These are phyloP conservation scores for Ceriagrion tenellum DNA, from an alignment of 2,888 invertebrate species.

Conservation along the genomic window DNA sequence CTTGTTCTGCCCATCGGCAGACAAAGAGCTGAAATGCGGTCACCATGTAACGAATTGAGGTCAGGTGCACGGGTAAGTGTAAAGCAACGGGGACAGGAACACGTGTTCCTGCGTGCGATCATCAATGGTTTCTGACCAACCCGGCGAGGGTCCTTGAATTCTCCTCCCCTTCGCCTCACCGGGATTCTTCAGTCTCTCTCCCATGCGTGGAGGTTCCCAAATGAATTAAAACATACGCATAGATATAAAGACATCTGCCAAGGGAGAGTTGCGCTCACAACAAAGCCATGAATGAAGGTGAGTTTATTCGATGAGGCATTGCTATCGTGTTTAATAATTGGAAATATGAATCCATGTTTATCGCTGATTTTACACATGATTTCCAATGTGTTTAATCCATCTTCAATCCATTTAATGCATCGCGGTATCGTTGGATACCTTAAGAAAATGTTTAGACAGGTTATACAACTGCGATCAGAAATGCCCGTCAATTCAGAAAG, in stretches of 20 bases:
- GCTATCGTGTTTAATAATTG: no score
- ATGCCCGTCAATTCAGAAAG: no score
- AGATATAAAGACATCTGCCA: not conserved
- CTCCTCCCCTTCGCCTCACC: not conserved
- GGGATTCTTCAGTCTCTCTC: not conserved
- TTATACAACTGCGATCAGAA: no score
- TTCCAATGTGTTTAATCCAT: no score
- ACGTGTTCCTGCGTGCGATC: not conserved
- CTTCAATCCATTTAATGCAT: no score
- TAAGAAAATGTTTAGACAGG: no score
- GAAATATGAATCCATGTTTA: no score
- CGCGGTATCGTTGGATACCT: no score
- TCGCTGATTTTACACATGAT: no score
- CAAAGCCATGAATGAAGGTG: no score
- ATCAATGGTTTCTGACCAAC: conserved; percentile 1
- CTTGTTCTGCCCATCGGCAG: not conserved
- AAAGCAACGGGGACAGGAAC: not conserved
- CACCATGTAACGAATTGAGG: conserved; percentile 19
- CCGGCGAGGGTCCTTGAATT: not conserved
- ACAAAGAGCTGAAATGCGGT: conserved; percentile 32
- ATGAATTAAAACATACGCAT: not conserved
- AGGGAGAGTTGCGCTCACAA: no score
- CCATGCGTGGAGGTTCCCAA: not conserved
- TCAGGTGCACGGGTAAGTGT: conserved; percentile 8
- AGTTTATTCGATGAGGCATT: no score